phyloP scores from a whole-genome alignment of 2,888 invertebrate genomes.

The Drosophila quinaria region DNA sequence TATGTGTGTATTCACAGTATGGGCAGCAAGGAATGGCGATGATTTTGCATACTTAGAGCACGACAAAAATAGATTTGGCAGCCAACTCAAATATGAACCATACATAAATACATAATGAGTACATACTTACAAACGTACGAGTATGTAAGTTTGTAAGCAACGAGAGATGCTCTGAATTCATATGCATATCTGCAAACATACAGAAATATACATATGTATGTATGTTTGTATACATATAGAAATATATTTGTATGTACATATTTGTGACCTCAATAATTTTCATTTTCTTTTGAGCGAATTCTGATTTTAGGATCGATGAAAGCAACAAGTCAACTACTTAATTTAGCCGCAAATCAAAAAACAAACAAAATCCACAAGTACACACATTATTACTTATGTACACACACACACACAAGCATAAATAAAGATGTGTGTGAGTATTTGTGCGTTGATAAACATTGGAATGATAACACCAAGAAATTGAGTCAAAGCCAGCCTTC shows the following conservation, averaged over 20 bases:
- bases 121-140: neutral
- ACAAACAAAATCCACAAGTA: slow-evolving; percentile 31
- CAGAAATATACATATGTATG: neutral
- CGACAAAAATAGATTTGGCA: slow-evolving; percentile 53
- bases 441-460: slow-evolving; percentile 49
- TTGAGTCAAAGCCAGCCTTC: slow-evolving; percentile 46
- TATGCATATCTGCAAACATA: slow-evolving; percentile 2
- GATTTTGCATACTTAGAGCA: slow-evolving; percentile 50
- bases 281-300: slow-evolving; percentile 39
- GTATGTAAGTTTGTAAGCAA: slow-evolving; percentile 10
- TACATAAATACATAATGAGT: slow-evolving; percentile 8
- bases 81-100: slow-evolving; percentile 30
- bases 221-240: slow-evolving; percentile 1
- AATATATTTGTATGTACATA: neutral
- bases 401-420: neutral
- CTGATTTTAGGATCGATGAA: slow-evolving; percentile 42
- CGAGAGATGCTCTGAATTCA: slow-evolving; percentile 16
- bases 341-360: slow-evolving; percentile 48
- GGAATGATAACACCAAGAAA: slow-evolving; percentile 52
- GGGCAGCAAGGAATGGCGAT: slow-evolving; percentile 48
- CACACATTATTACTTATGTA: neutral
- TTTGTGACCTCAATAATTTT: slow-evolving; percentile 47
- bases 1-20: slow-evolving; percentile 8
- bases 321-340: slow-evolving; percentile 46
- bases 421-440: neutral